Base-by-base conservation (phyloP, 2,888 invertebrate genomes). In the Scaptomyza reducta region DNA sequence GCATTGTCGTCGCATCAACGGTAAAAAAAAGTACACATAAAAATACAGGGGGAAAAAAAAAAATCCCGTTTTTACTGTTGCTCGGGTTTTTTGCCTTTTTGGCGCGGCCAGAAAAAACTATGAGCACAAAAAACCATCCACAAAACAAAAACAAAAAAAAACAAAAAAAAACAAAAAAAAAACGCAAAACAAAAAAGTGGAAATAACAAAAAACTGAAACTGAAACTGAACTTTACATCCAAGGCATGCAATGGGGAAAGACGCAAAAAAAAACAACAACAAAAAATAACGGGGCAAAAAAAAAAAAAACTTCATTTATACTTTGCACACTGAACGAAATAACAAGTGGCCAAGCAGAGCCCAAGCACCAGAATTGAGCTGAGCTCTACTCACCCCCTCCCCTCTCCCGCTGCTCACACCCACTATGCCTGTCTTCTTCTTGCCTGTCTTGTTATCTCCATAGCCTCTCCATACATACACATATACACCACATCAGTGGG, bases 231-330 rank as follows among this genome's bases (percentile, higher is more conserved):
- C 75, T 77, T 77, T 67, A 71, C 76, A 76, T 63, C 59, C 62
- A 60, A 60, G 63, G 56, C 77, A 63, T 62, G 72, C 72, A 54
- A 71, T 62, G 63, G 57, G 60, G 62, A 55, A 55, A 54, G 56
- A 40, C 35, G 40, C 31, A 31, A 45, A 31, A 41, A 59, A 47
- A 53, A 70, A 58, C 44, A 82, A 85, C 79, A 85, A 7, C 14
- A 38, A 14, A 73, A 38, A 54, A 47, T 46, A 46, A 51, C 49
- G 13, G 67, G 13, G 63, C 44, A 76, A 64, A 54, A 75, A 62
- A 86, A 82, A 85, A 85, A 33, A 33, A 86, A 86, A 75, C 77
- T 77, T 80, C 77, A 82, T 83, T 82, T 83, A 70, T 86, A 86
- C 84, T 82, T 86, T 83, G 60, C 59, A 80, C 64, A 80, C 64